A percentile compares a stretch with the other conserved stretches of the same genome.
phyloP scores from a whole-genome alignment of 2,113 vertebrate species.

The Strix uralensis region DNA sequence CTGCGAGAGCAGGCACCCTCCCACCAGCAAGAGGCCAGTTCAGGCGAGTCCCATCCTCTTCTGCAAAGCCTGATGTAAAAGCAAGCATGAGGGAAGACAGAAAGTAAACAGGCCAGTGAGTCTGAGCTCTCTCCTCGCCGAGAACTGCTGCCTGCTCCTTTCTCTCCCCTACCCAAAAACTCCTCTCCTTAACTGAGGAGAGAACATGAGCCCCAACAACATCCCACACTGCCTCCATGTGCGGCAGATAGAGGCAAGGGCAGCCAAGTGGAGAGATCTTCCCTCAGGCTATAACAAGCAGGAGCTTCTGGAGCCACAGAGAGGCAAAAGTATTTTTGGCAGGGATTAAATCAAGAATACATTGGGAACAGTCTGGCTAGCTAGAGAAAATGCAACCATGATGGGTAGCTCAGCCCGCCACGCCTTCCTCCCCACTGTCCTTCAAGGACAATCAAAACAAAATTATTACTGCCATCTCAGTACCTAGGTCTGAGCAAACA shows the following conservation, averaged over 20 bases:
- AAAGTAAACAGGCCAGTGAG: not conserved
- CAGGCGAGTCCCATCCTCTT: not conserved
- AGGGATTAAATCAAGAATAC: not conserved
- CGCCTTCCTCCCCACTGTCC: not conserved
- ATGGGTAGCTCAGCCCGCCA: not conserved
- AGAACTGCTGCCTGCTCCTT: not conserved
- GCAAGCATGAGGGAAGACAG: not conserved
- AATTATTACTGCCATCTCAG: not conserved
- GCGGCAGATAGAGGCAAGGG: not conserved
- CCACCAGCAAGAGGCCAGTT: not conserved
- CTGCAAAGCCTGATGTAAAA: not conserved
- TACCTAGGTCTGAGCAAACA: not conserved
- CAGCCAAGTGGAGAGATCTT: not conserved
- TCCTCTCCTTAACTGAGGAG: not conserved
- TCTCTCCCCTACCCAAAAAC: not conserved
- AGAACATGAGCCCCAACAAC: not conserved
- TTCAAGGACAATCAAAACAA: not conserved
- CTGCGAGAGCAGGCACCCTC: not conserved
- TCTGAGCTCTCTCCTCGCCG: not conserved
- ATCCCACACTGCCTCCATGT: rapidly evolving
- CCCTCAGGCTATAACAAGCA: not conserved
- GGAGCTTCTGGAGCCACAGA: not conserved
- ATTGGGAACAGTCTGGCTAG: not conserved
- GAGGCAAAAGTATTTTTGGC: not conserved
- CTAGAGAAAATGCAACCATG: not conserved